Percentiles rank a stretch among this genome's conserved stretches.
These are phyloP conservation scores for Dione juno DNA, from an alignment of 2,888 invertebrate genomes.

Conservation along the genomic window DNA sequence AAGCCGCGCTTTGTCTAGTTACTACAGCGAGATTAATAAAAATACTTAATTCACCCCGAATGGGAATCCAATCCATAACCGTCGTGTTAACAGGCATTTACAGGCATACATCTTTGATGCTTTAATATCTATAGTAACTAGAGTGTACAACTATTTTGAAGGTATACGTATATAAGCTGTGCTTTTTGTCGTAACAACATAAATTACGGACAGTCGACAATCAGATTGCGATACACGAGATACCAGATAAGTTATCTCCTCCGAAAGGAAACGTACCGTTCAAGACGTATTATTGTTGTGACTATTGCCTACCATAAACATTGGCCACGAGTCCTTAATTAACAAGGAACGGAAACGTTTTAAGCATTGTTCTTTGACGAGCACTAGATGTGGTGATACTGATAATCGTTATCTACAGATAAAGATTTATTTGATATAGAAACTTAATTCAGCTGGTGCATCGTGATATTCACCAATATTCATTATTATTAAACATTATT, in stretches of 20 bases:
- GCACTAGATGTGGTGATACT: slow-evolving; percentile 17
- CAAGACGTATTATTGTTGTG: slow-evolving; percentile 70
- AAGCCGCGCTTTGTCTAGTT: too few species aligned
- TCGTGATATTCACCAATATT: too few species aligned
- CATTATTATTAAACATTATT: too few species aligned
- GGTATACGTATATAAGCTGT: not conserved
- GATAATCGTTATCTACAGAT: not conserved
- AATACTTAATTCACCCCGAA: too few species aligned
- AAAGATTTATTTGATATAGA: not conserved
- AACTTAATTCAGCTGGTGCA: not conserved
- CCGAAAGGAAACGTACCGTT: slow-evolving; percentile 65
- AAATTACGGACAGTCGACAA: slow-evolving; percentile 58
- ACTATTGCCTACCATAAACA: slow-evolving; percentile 69
- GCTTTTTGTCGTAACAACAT: slow-evolving; percentile 35
- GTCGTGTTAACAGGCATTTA: too few species aligned
- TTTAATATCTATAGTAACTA: not conserved
- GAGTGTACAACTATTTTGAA: not conserved
- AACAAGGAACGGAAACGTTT: slow-evolving; percentile 68
- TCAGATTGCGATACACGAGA: slow-evolving; percentile 67
- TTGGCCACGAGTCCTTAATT: slow-evolving; percentile 68
- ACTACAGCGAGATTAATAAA: too few species aligned
- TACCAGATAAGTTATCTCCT: slow-evolving; percentile 71
- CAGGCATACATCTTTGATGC: not conserved
- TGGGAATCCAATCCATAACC: too few species aligned
- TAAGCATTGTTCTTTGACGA: slow-evolving; percentile 44